These are phyloP conservation scores for Neoascia interrupta DNA, from an alignment of 2,888 invertebrate genomes.

Conservation along the genomic window DNA sequence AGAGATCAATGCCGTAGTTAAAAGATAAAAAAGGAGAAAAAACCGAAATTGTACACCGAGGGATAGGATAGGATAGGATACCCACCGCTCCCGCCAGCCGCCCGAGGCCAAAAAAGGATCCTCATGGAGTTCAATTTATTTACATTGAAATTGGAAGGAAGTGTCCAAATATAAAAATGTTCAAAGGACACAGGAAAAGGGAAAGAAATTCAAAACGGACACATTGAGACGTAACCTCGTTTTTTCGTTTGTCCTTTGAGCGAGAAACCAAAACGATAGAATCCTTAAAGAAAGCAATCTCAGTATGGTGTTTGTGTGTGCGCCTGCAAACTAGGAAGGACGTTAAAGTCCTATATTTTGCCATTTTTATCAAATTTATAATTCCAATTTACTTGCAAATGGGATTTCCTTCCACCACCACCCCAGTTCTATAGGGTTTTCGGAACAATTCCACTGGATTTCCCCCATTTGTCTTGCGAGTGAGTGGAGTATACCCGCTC, in stretches of 20 bases:
- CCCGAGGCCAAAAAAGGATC: conserved; percentile 31
- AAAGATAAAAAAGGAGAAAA: conserved; percentile 28
- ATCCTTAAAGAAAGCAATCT: conserved; percentile 41
- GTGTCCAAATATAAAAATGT: conserved; percentile 66
- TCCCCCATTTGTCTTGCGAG: conserved; percentile 51
- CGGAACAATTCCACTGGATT: conserved; percentile 59
- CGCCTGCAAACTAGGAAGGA: conserved; percentile 49
- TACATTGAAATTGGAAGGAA: conserved; percentile 69
- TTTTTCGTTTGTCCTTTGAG: background rate
- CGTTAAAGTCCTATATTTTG: conserved; percentile 69
- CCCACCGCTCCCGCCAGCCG: conserved; percentile 1
- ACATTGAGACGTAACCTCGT: conserved; percentile 51
- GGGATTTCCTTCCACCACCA: conserved; percentile 64
- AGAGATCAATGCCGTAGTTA: conserved; percentile 60
- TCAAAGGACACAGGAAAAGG: conserved; percentile 35
- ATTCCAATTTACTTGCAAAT: conserved; percentile 71
- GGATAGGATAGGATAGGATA: background rate
- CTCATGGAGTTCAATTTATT: conserved; percentile 65
- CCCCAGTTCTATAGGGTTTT: conserved; percentile 46
- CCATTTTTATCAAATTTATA: conserved; percentile 71
- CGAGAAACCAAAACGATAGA: conserved; percentile 7
- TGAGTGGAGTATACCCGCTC: conserved; percentile 7
- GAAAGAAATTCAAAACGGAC: conserved; percentile 46
- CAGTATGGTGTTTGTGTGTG: conserved; percentile 40
- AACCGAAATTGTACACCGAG: background rate